Percentiles rank a stretch among this genome's conserved stretches.
Evolutionary conservation across 1,140 invertebrate species (phyloP).

Genomic region (Diorhabda sublineata): DNA sequence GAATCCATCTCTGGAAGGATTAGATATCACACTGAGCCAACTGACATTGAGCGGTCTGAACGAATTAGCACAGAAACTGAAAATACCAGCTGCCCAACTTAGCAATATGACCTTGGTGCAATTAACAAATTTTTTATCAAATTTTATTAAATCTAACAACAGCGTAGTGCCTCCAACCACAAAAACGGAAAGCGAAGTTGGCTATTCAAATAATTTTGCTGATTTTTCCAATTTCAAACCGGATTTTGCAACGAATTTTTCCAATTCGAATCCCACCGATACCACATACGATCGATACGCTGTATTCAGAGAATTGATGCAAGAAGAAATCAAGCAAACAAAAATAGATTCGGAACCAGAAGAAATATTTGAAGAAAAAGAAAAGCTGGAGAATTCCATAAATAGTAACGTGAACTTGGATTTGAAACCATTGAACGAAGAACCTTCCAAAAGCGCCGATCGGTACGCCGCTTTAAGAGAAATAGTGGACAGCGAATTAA

Average conservation of each 20-base stretch:
- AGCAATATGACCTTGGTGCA: conserved; percentile 81
- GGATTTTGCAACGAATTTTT: conserved; percentile 62
- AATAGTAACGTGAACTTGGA: conserved; percentile 17
- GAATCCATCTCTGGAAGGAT: conserved; percentile 45
- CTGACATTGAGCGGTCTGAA: conserved; percentile 74
- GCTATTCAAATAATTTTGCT: conserved; percentile 9
- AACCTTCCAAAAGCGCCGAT: conserved; percentile 48
- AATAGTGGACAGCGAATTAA: conserved; percentile 54
- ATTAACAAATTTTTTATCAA: conserved; percentile 71
- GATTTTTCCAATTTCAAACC: conserved; percentile 51
- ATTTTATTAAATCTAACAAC: conserved; percentile 54
- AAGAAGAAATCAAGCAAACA: conserved; percentile 59
- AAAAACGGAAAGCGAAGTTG: conserved; percentile 4
- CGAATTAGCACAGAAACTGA: conserved; percentile 69
- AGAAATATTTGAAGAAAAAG: conserved; percentile 45
- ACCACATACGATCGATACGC: conserved; percentile 70
- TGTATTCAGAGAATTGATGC: conserved; percentile 76
- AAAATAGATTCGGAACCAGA: conserved; percentile 48
- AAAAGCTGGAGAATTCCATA: conserved; percentile 37
- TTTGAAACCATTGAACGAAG: conserved; percentile 34
- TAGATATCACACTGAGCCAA: conserved; percentile 76
- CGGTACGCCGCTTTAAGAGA: conserved; percentile 67
- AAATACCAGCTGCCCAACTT: conserved; percentile 70
- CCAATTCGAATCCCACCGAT: conserved; percentile 51
- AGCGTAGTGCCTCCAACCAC: conserved; percentile 35